phyloP scores from a whole-genome alignment of 2,888 invertebrate genomes.

The Adelognathus sp. region DNA sequence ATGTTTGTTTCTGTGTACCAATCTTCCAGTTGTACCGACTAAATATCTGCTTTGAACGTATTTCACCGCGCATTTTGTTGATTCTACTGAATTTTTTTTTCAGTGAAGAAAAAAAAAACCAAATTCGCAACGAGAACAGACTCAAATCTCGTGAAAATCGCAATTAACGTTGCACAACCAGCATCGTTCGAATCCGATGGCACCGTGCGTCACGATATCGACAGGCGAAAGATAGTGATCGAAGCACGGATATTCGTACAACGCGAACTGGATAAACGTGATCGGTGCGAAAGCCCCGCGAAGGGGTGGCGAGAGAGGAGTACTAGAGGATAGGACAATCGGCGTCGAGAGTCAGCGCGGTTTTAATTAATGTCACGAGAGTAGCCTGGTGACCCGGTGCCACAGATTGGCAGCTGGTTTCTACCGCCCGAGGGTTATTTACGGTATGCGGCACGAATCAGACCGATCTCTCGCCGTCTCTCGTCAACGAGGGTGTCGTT shows the following conservation, averaged over 20 bases:
- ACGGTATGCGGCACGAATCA: constrained; percentile 44
- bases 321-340: constrained; percentile 24
- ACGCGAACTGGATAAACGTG: constrained; percentile 28
- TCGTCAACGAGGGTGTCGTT: constrained; percentile 44
- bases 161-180: not conserved
- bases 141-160: not conserved
- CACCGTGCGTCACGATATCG: constrained; percentile 24
- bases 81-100: not conserved
- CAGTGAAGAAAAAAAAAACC: not conserved
- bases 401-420: constrained; percentile 57
- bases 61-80: no score
- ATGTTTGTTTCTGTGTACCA: no score
- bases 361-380: constrained; percentile 59
- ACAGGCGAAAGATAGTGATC: constrained; percentile 35
- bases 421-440: constrained; percentile 47
- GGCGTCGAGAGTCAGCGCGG: constrained; percentile 25
- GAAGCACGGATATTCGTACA: constrained; percentile 34
- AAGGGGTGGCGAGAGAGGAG: not conserved
- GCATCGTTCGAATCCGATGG: not conserved
- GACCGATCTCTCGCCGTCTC: constrained; percentile 31
- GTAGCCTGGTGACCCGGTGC: constrained; percentile 47
- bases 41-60: no score
- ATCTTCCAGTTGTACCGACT: no score
- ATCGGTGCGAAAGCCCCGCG: constrained; percentile 20
- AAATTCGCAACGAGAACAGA: not conserved